Conservation (phyloP, 2,797 vertebrate species). For the Alfaro cultratus region DNA sequence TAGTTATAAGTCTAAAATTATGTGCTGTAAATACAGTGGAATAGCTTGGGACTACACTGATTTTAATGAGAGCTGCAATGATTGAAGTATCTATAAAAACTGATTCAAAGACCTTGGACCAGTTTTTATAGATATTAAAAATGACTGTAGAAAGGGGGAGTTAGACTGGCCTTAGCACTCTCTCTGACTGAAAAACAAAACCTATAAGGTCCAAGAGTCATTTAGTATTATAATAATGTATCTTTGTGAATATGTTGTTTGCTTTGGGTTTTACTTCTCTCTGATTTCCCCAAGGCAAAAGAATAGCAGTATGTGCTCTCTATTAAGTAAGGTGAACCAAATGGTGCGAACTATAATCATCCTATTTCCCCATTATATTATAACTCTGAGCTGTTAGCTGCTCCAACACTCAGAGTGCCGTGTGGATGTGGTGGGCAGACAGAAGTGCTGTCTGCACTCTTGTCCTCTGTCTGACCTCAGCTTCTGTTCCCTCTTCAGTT, state of each 20-base stretch:
- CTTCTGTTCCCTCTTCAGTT: constrained; percentile 82
- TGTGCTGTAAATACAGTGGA: not conserved
- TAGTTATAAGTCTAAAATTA: not conserved
- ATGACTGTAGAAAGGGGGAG: not conserved
- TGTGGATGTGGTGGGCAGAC: constrained; percentile 46
- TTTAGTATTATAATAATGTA: not conserved
- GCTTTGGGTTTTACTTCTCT: not conserved
- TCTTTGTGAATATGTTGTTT: not conserved
- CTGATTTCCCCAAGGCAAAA: not conserved
- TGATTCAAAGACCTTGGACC: not conserved
- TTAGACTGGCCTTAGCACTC: not conserved
- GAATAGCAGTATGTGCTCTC: not conserved
- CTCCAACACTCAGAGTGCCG: constrained; percentile 16
- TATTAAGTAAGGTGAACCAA: not conserved
- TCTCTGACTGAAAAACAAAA: not conserved
- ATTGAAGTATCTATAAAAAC: not conserved
- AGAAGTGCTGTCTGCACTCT: constrained; percentile 42
- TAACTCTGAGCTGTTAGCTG: constrained; percentile 1
- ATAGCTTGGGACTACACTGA: not conserved
- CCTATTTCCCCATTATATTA: not conserved
- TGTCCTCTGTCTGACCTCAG: constrained; percentile 45
- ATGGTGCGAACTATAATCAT: not conserved
- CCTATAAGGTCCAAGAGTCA: not conserved
- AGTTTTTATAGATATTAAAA: not conserved
- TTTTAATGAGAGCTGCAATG: not conserved